Conservation (phyloP, 2,797 vertebrate genomes). For the Fratercula arctica region DNA sequence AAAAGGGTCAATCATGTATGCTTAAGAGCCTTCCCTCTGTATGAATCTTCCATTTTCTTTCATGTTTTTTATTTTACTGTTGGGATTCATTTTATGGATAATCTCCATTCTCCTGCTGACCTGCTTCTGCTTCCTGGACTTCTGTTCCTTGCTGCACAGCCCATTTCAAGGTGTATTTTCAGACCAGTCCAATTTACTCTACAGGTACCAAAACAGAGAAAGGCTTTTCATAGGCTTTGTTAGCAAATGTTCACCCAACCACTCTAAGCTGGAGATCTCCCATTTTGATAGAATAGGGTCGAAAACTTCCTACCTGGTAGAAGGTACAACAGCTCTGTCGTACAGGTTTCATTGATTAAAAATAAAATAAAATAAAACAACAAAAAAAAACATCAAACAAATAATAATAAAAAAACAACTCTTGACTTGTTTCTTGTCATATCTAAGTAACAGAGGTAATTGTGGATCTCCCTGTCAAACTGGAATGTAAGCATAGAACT, state of each 20-base stretch:
- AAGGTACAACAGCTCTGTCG: not conserved
- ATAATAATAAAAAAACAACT: not conserved
- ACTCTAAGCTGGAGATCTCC: not conserved
- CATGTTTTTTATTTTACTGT: not conserved
- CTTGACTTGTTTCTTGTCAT: not conserved
- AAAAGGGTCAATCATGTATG: not conserved
- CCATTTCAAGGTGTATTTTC: not conserved
- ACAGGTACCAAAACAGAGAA: not conserved
- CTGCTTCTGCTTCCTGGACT: not conserved
- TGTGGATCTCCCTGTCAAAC: not conserved
- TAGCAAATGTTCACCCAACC: not conserved
- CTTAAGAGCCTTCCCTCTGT: not conserved
- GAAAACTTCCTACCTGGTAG: not conserved
- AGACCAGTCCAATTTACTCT: not conserved
- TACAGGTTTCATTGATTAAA: not conserved
- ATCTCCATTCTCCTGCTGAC: not conserved
- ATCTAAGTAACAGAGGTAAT: not conserved
- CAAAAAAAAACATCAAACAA: not conserved
- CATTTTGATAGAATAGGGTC: not conserved
- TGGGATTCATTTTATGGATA: not conserved
- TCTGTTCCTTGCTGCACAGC: not conserved
- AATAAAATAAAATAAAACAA: not conserved
- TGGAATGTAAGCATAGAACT: not conserved
- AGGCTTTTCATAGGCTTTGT: not conserved
- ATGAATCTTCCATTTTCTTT: not conserved